Conservation (phyloP, 2,888 invertebrate species). For the Linnaemya tessellans region DNA sequence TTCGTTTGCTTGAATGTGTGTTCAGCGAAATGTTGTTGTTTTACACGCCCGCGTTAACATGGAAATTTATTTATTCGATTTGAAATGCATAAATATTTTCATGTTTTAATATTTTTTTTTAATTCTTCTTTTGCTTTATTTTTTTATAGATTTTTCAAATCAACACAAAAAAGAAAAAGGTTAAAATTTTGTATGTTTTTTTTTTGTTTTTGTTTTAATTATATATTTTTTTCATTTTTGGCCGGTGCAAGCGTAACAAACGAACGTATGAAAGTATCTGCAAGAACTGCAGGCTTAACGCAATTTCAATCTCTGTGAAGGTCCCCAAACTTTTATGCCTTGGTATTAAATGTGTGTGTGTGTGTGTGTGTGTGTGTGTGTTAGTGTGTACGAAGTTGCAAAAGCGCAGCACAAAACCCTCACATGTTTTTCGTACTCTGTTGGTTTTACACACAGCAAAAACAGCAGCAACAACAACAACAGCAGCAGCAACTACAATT, state of each 20-base stretch:
- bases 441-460: slow-evolving; percentile 46
- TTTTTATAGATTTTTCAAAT: slow-evolving; percentile 46
- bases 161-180: slow-evolving; percentile 67
- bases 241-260: slow-evolving; percentile 80
- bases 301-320: slow-evolving; percentile 83
- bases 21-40: slow-evolving; percentile 37
- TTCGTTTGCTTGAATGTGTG: slow-evolving; percentile 41
- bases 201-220: neutral
- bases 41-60: slow-evolving; percentile 63
- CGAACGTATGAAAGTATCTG: slow-evolving; percentile 83
- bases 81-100: slow-evolving; percentile 49
- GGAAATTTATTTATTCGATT: slow-evolving; percentile 50
- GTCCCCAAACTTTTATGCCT: slow-evolving; percentile 75
- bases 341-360: slow-evolving; percentile 57
- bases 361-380: slow-evolving; percentile 48
- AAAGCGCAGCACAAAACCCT: slow-evolving; percentile 71
- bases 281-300: slow-evolving; percentile 83
- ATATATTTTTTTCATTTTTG: slow-evolving; percentile 67
- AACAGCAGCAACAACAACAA: slow-evolving; percentile 39
- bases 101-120: slow-evolving; percentile 49
- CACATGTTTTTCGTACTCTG: slow-evolving; percentile 61
- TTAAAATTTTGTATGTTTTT: slow-evolving; percentile 61
- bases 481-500: slow-evolving; percentile 45
- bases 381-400: slow-evolving; percentile 56
- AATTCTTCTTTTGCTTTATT: slow-evolving; percentile 37